A percentile compares a stretch with the other conserved stretches of the same genome.
Evolutionary conservation across 2,797 vertebrate species (phyloP).

Genomic region (Luscinia megarhynchos): DNA sequence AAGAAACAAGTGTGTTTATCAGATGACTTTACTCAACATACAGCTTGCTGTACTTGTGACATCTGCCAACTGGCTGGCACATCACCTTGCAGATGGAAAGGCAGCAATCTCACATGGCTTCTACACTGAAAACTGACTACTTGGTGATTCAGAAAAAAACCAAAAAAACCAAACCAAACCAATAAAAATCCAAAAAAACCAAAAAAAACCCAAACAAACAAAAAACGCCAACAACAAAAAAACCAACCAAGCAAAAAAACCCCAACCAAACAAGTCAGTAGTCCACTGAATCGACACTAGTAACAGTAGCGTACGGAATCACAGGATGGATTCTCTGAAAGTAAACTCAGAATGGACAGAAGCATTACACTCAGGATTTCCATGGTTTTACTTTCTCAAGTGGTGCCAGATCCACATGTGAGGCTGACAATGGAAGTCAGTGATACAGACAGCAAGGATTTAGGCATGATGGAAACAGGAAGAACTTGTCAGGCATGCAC

Average conservation of each 20-base stretch:
- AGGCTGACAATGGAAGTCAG: neutral
- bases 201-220: neutral
- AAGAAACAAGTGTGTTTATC: neutral
- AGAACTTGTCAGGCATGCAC: neutral
- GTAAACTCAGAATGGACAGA: neutral
- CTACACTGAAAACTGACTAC: neutral
- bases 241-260: neutral
- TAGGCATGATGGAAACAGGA: conserved; percentile 25
- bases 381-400: neutral
- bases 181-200: neutral
- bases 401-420: neutral
- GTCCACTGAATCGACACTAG: neutral
- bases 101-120: neutral
- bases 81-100: neutral
- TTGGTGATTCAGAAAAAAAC: neutral
- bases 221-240: neutral
- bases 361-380: neutral
- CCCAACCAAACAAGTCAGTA: neutral
- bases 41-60: neutral
- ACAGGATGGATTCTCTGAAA: neutral
- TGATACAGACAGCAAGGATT: neutral
- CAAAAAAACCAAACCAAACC: neutral
- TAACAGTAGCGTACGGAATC: neutral
- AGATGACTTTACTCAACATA: neutral
- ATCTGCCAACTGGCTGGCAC: neutral